These are phyloP conservation scores for Amniataba percoides DNA, from an alignment of 2,797 vertebrate genomes.

Conservation along the genomic window DNA sequence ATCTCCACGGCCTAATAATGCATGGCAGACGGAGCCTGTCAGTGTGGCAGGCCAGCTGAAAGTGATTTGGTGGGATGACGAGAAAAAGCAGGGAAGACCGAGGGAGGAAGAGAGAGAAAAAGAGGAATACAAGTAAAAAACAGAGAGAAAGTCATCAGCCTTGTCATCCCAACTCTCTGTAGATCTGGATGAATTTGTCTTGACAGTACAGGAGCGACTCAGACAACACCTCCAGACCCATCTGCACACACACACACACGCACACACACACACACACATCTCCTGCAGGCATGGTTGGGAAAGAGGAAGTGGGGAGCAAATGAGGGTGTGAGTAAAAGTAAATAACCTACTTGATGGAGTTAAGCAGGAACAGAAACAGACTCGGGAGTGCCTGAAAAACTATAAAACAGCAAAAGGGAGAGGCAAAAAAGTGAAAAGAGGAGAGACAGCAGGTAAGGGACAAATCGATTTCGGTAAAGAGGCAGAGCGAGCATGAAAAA, in stretches of 20 bases:
- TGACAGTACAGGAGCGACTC: slow-evolving; percentile 53
- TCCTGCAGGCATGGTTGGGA: slow-evolving; percentile 21
- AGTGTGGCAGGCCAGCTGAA: slow-evolving; percentile 55
- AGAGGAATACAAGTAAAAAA: slow-evolving; percentile 24
- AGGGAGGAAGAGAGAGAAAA: background rate
- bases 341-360: slow-evolving; percentile 52
- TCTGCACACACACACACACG: slow-evolving; percentile 48
- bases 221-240: slow-evolving; percentile 44
- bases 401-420: slow-evolving; percentile 16
- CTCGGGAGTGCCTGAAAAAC: slow-evolving; percentile 39
- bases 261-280: background rate
- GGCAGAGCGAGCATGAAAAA: slow-evolving; percentile 41
- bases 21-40: slow-evolving; percentile 59
- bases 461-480: slow-evolving; percentile 58
- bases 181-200: slow-evolving; percentile 62
- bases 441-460: slow-evolving; percentile 44
- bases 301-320: slow-evolving; percentile 23
- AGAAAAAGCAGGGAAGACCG: slow-evolving; percentile 28
- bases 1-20: slow-evolving; percentile 49
- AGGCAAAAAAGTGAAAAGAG: slow-evolving; percentile 15
- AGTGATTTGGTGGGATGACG: slow-evolving; percentile 56
- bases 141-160: slow-evolving; percentile 48
- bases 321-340: slow-evolving; percentile 48
- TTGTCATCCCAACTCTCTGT: slow-evolving; percentile 38
- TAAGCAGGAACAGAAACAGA: slow-evolving; percentile 39